Evolutionary conservation across 2,113 vertebrate genomes (phyloP), one percentile per base, ranked within the genome.

Genomic region (Chamaetylas fuelleborni): DNA sequence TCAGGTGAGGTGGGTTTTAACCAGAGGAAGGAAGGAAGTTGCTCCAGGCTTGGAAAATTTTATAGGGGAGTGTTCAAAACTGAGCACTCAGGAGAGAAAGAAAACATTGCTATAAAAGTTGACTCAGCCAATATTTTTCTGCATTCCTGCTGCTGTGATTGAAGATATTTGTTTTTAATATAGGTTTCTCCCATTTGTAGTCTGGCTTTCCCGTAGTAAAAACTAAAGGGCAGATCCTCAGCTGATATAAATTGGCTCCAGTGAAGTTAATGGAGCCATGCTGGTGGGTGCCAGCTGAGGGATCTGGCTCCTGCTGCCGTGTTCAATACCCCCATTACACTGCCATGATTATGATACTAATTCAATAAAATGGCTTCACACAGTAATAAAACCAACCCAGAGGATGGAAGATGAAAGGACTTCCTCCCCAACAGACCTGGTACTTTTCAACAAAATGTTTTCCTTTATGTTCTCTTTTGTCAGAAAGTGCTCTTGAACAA

Each of bases 151-250:
- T 92, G 94, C 87, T 73, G 58, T 93, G 93, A 96, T 94, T 96
- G 92, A 94, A 95, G 90, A 92, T 88, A 86, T 86, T 96, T 91
- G 85, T 86, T 97, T 97, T 97, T 95, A 96, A 95, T 95, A 81
- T 89, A 85, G 31, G 67, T 73, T 95, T 94, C 85, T 85, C 57
- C 88, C 67, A 93, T 93, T 96, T 90, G 79, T 74, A 96, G 89
- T 81, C 82, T 92, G 78, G 85, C 23, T 85, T 92, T 86, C 5
- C 24, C 28, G 11, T 81, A 96, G 94, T 93, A 95, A 96, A 97
- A 97, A 70, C 71, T 19, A 86, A 89, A 95, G 87, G 90, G 85
- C 81, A 90, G 91, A 95, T 96, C 90, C 93, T 96, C 96, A 96
- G 88, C 91, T 96, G 86, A 96, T 95, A 86, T 91, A 91, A 95